These are phyloP conservation scores for Oxycera nigricornis DNA, from an alignment of 2,888 invertebrate genomes.

Conservation along the genomic window DNA sequence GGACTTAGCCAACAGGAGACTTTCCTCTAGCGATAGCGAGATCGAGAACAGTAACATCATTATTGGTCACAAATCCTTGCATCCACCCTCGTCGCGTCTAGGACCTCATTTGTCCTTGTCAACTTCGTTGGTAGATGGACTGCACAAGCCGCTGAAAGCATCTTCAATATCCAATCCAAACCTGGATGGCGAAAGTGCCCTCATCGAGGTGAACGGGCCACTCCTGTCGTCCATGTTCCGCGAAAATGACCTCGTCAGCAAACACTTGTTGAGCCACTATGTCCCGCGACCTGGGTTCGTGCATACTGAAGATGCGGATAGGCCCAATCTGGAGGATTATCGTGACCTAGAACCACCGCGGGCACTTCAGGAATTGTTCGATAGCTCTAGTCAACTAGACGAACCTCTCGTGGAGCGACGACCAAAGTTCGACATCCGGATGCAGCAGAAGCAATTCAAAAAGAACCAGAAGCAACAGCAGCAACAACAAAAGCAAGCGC, in stretches of 20 bases:
- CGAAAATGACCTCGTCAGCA: conserved; percentile 17
- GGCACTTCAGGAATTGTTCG: conserved; percentile 42
- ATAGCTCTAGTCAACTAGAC: background rate
- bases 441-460: conserved; percentile 57
- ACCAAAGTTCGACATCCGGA: conserved; percentile 51
- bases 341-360: conserved; percentile 31
- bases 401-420: conserved; percentile 43
- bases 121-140: background rate
- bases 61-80: conserved; percentile 7
- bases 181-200: background rate
- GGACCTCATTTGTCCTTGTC: background rate
- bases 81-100: background rate
- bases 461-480: conserved; percentile 53
- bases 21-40: conserved; percentile 24
- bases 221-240: conserved; percentile 11
- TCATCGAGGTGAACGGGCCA: background rate
- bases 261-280: conserved; percentile 15
- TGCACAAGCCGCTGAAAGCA: background rate
- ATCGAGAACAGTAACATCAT: background rate
- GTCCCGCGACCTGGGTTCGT: conserved; percentile 1
- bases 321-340: conserved; percentile 1
- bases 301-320: background rate
- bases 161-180: background rate
- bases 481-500: conserved; percentile 43
- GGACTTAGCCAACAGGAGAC: conserved; percentile 37